Evolutionary conservation across 2,113 vertebrate genomes (phyloP).

Genomic region (Australoheros scitulus): DNA sequence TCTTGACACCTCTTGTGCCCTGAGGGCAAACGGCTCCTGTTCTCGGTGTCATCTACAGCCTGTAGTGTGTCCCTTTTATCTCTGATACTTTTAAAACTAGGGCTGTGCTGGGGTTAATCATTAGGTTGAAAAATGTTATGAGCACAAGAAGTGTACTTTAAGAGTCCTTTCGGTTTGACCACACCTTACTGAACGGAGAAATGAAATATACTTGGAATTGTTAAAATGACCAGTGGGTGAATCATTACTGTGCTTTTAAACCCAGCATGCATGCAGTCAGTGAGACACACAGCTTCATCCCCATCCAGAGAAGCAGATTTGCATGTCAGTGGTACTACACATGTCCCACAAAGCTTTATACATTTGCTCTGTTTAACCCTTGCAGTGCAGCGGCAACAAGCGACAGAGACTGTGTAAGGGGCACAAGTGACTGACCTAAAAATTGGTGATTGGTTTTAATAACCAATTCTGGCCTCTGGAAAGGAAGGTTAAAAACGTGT

Average conservation of each 20-base stretch:
- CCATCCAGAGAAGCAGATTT: neutral
- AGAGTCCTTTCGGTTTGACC: neutral
- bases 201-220: neutral
- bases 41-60: constrained; percentile 12
- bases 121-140: no score
- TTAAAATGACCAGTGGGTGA: neutral
- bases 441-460: no score
- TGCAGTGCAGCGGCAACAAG: neutral
- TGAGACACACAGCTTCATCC: neutral
- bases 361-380: no score
- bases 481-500: no score
- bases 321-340: no score
- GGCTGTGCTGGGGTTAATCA: neutral
- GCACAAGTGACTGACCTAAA: neutral
- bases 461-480: no score
- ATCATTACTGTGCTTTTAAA: no score
- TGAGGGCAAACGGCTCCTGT: constrained; percentile 27
- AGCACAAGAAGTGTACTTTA: neutral
- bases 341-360: no score
- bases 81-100: neutral
- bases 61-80: constrained; percentile 11
- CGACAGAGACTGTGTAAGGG: no score
- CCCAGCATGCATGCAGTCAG: neutral
- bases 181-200: neutral
- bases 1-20: constrained; percentile 55